Evolutionary conservation across 2,888 invertebrate species (phyloP), one percentile per base, ranked within the genome.

Genomic region (Nephrotoma guestfalica): DNA sequence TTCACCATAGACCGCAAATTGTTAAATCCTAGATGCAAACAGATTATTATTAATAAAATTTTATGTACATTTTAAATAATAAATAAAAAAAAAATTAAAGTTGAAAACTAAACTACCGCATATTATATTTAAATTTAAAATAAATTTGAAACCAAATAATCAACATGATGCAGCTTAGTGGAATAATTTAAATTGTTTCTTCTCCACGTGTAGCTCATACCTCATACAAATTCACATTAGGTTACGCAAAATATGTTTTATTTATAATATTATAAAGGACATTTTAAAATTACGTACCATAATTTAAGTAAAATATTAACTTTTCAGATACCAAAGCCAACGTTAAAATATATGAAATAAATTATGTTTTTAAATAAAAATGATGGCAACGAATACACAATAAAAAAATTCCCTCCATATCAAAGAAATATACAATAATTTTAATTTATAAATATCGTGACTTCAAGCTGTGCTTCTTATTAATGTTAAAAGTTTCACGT

Each of bases 371-470:
- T 18, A 30, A 71, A 71, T 30, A 30, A 71, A 71, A 71, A 43
- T 71, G 30, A 71, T 11, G 30, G 71, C 30, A 30, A 30, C 30
- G 71, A 11, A 71, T n/a, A 71, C 15, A 51, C 15, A n/a, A 41
- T 13, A 84, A 84, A 84, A 41, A 84, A 41, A 84, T 9, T 84
- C 15, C 9, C 84, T 84, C 13, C 42, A 84, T 41, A 84, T 84
- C 41, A n/a, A 41, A 40, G n/a, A 83, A 83, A 83, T 83, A 51
- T 71, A 9, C 41, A 84, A 41, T 84, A 41, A 41, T 84, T 84
- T 84, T 84, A 84, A 84, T 84, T 84, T 84, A 84, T 41, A 84
- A 84, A 84, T 84, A 84, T 84, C 84, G 84, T 84, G 84, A 84
- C 84, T 84, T 84, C 84, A 84, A 84, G 84, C 84, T 84, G 84